Evolutionary conservation across 2,797 vertebrate species (phyloP), one percentile per base, ranked within the genome.

Genomic region (Enteromius afrohamiltoni): DNA sequence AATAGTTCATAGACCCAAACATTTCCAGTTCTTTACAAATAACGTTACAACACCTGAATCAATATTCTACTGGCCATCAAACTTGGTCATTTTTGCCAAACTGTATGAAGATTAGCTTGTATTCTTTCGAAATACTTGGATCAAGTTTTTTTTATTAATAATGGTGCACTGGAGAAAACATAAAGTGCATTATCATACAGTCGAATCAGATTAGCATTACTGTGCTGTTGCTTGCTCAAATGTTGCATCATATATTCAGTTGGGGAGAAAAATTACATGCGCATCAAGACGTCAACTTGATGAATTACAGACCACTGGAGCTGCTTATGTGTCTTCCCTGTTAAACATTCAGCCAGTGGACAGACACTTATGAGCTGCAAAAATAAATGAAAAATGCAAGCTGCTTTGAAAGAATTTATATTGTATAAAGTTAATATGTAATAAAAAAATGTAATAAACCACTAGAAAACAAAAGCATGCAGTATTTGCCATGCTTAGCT

Each of bases 271-370:
- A 80, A 68, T 69, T 37, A 40, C 26, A 45, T 37, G 53, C 5
- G 37, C 37, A 82, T 78, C 75, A 58, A 47, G 31, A 64, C 3
- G 69, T 69, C 75, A 83, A n/a, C 9, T 71, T 85, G 85, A 85
- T 82, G 60, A 85, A 85, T 83, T 64, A 60, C 64, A 60, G 58
- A 42, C 67, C n/a, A 14, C 78, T 80, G 64, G 37, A 85, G 58
- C n/a, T 51, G 62, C 51, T 42, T 78, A 53, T 55, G 70, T 77
- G 49, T 45, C 37, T 4, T 77, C 31, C 23, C 51, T 69, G 45
- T 79, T 31, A 47, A 64, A 65, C n/a, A 69, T 37, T 40, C n/a
- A 47, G 64, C 29, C 76, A 65, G 40, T 78, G 26, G 42, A 64
- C 76, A 65, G 40, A 47, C 37, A 62, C 58, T 60, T 19, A 42